Evolutionary conservation across 2,888 invertebrate species (phyloP).

Genomic region (Ptilodon capucinus): DNA sequence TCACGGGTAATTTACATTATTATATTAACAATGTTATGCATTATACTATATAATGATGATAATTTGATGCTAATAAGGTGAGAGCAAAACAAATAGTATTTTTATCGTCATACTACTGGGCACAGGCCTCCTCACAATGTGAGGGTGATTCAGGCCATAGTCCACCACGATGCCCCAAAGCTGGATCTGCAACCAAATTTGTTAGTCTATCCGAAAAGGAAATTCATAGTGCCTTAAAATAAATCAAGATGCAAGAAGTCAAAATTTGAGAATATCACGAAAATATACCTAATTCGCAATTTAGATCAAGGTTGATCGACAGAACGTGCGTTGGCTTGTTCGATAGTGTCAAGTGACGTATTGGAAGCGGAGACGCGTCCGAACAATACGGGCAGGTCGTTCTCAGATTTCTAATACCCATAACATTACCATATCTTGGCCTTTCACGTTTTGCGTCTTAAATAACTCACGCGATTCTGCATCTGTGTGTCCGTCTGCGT

Average conservation of each 20-base stretch:
- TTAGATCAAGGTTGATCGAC: conserved; percentile 25
- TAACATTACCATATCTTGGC: conserved; percentile 74
- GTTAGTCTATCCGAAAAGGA: no score
- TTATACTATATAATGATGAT: background rate
- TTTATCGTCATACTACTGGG: no score
- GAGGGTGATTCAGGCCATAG: no score
- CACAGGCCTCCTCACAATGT: no score
- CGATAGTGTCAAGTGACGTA: conserved; percentile 21
- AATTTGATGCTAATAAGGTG: background rate
- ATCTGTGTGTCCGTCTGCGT: conserved; percentile 1
- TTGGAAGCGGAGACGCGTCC: conserved; percentile 33
- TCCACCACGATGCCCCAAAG: no score
- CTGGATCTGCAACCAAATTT: no score
- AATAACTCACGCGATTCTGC: conserved; percentile 57
- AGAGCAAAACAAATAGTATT: background rate
- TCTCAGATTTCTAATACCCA: conserved; percentile 71
- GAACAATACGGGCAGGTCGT: conserved; percentile 45
- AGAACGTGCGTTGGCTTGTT: conserved; percentile 33
- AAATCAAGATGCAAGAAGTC: background rate
- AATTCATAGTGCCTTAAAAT: background rate
- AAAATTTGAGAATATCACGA: background rate
- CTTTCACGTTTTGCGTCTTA: conserved; percentile 67
- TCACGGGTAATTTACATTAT: background rate
- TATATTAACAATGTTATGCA: background rate
- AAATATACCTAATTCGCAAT: background rate